Evolutionary conservation across 1,140 invertebrate species (phyloP), one percentile per base, ranked within the genome.

Genomic region (Lysiphlebus fabarum): DNA sequence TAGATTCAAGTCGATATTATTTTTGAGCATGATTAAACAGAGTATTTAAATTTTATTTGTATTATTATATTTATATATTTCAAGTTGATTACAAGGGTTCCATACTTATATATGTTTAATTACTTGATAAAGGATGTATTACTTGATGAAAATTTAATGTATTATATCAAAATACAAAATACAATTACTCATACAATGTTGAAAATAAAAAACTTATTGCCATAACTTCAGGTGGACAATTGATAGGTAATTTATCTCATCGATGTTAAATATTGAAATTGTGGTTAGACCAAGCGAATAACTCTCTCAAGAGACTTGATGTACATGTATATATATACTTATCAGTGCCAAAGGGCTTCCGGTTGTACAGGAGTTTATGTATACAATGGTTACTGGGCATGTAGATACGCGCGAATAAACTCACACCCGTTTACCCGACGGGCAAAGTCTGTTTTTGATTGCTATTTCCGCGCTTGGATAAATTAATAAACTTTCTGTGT

Each of bases 401-500:
- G 57, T 48, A 56, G 41, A 50, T 40, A 59, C 38, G 33, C 58
- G 50, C 55, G 47, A 48, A 50, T 60, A 47, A 53, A 65, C 62
- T 54, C 67, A 67, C 67, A 65, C 64, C 65, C 68, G 66, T 66
- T 64, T 62, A 71, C 71, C 72, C 67, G 68, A 66, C 71, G 74
- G 72, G 70, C 70, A 67, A 64, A 59, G 67, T 62, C 75, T 79
- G 77, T 66, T 73, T 66, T 69, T 78, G 77, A 79, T 79, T 78
- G 76, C 70, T 67, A 70, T 77, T 77, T 77, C 70, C 73, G 77
- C 72, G 75, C 75, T 72, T 70, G 76, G 75, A 76, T 78, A 77
- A 77, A 77, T 79, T 78, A 78, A 79, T 78, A 75, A 76, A 76
- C 70, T 76, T 64, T 53, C 54, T 26, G 17, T 26, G 17, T 26